Base-by-base conservation (phyloP, 2,797 vertebrate species). In the Cossypha heuglini region DNA sequence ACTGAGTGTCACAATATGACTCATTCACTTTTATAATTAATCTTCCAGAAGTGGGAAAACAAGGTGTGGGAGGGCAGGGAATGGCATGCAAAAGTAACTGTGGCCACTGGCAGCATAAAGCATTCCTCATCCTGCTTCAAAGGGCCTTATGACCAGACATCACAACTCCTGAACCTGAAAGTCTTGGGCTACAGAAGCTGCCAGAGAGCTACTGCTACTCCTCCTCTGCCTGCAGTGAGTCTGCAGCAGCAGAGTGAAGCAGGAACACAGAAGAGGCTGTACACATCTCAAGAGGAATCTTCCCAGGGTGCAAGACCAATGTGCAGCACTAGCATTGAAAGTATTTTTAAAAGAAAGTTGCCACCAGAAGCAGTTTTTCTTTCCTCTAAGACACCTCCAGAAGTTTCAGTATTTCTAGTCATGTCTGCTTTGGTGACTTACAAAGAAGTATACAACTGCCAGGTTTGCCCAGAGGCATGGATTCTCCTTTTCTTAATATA, bases 261-360 rank as follows among this genome's bases (percentile, higher is more conserved):
- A 45, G 29, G 54, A 68, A 74, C 0, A 0, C 11, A 46, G 57
- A 68, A 48, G 21, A 31, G 38, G n/a, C 22, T 3, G 3, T 46
- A 38, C 24, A 28, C 20, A 12, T 24, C 31, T 55, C 1, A 0
- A 72, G 38, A 86, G 11, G 11, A 73, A 57, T 31, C 67, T 63
- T 51, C 71, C 58, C 42, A 37, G 29, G 28, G 19, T 49, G 17
- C n/a, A 77, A 55, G 15, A 85, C 24, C 59, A 57, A 28, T 0
- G 9, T 16, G 38, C 13, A 4, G n/a, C 11, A 4, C 35, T 13
- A 9, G 13, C 12, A 59, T 2, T 67, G 52, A 57, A 80, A 83
- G 24, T 18, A 26, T 21, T 68, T 85, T 66, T 45, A 22, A 67
- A 75, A 63, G 45, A 87, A 89, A 88, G 29, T 25, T 49, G 35